Base-by-base conservation (phyloP, 2,888 invertebrate species). In the Himalopsyche kuldschensis region DNA sequence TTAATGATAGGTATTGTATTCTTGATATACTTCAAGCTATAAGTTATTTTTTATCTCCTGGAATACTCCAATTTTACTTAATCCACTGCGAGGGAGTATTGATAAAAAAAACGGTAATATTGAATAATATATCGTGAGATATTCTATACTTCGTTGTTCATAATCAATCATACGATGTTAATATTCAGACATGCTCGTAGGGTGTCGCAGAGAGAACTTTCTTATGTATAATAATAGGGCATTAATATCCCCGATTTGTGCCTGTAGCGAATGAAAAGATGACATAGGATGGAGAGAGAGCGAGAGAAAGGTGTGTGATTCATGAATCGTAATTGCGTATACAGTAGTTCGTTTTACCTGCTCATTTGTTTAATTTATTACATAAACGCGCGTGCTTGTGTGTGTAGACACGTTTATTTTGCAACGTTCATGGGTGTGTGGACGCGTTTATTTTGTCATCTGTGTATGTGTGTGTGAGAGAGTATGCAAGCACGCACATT, bases 321-420 rank as follows among this genome's bases (percentile, higher is more conserved):
- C 69, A 69, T 69, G 69, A 69, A 69, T 69, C 69, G 69, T 81
- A 31, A 27, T 35, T 63, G 81, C 81, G 81, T 63, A 41, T 48
- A 32, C 81, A 63, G 81, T 81, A 63, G 81, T 63, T 63, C 27
- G 78, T 47, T 78, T 81, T 81, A 81, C 81, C 77, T 41, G 78
- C 55, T 77, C 81, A 77, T 81, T 81, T 81, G 30, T 81, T 81
- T 55, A 76, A 77, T 81, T 81, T 81, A 81, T 81, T 81, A 41
- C 78, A 76, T 63, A 76, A 27, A 35, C 63, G 77, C 81, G 81
- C 78, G 77, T 78, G 35, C 32, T 77, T 35, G 55, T 76, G 35
- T 55, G 55, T 32, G 41, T 32, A 24, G 20, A 76, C 41, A 76
- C 41, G 69, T 69, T 69, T 27, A 69, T 27, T 27, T 69, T 69